These are phyloP conservation scores for Ginglymostoma cirratum DNA, from an alignment of 2,113 vertebrate genomes.

Conservation along the genomic window DNA sequence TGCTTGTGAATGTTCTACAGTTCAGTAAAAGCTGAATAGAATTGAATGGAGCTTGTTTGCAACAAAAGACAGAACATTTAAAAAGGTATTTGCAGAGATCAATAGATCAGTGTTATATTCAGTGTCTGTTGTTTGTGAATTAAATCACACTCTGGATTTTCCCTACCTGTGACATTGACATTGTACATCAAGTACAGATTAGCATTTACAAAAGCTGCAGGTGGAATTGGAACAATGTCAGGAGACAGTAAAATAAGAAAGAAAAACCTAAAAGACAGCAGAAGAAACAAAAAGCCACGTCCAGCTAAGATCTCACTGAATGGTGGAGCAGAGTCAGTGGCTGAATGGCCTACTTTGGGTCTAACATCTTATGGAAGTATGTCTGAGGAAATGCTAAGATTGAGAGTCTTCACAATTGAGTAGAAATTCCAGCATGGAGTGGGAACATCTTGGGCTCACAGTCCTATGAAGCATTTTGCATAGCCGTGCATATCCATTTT, in stretches of 20 bases:
- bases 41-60: background rate
- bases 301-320: too few relatives aligned
- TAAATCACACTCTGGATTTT: background rate
- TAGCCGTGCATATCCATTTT: background rate
- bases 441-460: background rate
- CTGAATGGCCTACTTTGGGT: too few relatives aligned
- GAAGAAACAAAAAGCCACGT: background rate
- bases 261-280: background rate
- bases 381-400: background rate
- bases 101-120: background rate
- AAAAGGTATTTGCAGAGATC: background rate
- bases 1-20: background rate
- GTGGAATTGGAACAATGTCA: background rate
- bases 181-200: background rate
- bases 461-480: background rate
- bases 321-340: too few relatives aligned
- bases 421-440: background rate
- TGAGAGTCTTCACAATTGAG: background rate
- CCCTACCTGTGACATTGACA: background rate
- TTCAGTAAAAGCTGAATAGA: background rate
- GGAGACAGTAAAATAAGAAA: background rate
- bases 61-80: background rate
- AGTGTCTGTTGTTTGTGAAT: background rate
- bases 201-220: background rate
- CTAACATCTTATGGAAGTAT: background rate